A percentile compares a stretch with the other conserved stretches of the same genome.
phyloP scores from a whole-genome alignment of 2,113 vertebrate species.

The Syrrhaptes paradoxus region DNA sequence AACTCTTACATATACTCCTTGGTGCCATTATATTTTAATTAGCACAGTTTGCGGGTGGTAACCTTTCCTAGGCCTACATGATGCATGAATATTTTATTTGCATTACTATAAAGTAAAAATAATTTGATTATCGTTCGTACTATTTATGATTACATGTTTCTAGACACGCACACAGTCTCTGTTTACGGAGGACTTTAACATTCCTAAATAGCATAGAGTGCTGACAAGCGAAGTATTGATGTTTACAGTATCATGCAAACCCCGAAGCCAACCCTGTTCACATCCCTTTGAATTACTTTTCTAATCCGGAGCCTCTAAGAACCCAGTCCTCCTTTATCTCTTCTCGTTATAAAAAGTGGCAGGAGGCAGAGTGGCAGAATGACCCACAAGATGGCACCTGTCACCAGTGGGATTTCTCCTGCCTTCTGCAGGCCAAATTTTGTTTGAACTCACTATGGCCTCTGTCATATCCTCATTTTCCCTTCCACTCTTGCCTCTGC shows the following conservation, averaged over 20 bases:
- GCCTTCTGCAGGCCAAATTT: slow-evolving; percentile 98
- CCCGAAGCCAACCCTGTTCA: slow-evolving; percentile 62
- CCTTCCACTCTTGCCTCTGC: slow-evolving; percentile 87
- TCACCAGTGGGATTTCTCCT: slow-evolving; percentile 91
- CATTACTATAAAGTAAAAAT: slow-evolving; percentile 56
- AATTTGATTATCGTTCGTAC: slow-evolving; percentile 45
- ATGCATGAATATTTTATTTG: slow-evolving; percentile 63
- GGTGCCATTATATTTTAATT: slow-evolving; percentile 54
- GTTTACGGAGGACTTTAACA: slow-evolving; percentile 3
- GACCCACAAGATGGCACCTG: slow-evolving; percentile 99
- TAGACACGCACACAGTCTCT: slow-evolving; percentile 12
- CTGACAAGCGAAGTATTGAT: slow-evolving; percentile 54
- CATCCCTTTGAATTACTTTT: slow-evolving; percentile 79
- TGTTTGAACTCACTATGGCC: slow-evolving; percentile 95
- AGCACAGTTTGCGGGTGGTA: slow-evolving; percentile 40
- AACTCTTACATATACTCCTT: slow-evolving; percentile 29
- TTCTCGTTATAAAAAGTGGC: slow-evolving; percentile 93
- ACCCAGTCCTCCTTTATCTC: slow-evolving; percentile 76
- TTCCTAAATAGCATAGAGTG: slow-evolving; percentile 56
- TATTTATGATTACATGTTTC: slow-evolving; percentile 37
- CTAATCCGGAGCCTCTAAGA: slow-evolving; percentile 65
- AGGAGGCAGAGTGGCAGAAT: slow-evolving; percentile 96
- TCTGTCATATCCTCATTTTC: slow-evolving; percentile 96
- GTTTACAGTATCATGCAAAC: slow-evolving; percentile 62
- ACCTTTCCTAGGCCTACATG: slow-evolving; percentile 51